These are phyloP conservation scores for Thamnaconus septentrionalis DNA, from an alignment of 2,113 vertebrate genomes.

Conservation along the genomic window DNA sequence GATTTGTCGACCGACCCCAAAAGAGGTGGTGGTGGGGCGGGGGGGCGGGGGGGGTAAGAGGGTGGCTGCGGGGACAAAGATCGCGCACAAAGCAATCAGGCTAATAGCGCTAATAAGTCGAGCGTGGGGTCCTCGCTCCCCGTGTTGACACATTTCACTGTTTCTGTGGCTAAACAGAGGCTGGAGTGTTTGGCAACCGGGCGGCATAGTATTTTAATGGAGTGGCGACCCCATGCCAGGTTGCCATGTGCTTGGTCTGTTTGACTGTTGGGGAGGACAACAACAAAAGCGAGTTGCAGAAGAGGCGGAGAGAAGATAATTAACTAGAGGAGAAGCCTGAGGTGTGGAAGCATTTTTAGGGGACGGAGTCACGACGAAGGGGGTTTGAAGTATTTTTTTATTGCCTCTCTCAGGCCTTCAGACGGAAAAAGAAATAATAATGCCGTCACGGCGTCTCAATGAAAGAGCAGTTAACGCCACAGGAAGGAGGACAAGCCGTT, in stretches of 20 bases:
- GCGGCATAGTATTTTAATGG: constrained; percentile 64
- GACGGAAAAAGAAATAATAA: neutral
- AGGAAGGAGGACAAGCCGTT: constrained; percentile 20
- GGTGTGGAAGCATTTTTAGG: constrained; percentile 29
- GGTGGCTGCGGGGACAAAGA: constrained; percentile 63
- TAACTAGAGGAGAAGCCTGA: constrained; percentile 47
- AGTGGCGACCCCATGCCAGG: constrained; percentile 64
- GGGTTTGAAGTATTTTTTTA: constrained; percentile 7
- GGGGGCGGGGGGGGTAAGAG: no score
- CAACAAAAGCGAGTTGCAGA: constrained; percentile 59
- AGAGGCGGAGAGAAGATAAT: constrained; percentile 60
- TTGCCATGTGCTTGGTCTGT: constrained; percentile 67
- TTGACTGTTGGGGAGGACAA: constrained; percentile 41
- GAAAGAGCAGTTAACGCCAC: constrained; percentile 2
- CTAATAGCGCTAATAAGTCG: constrained; percentile 81
- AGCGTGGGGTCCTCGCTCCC: constrained; percentile 68
- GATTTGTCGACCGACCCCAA: constrained; percentile 52
- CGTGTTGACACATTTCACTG: constrained; percentile 77
- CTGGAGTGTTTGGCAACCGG: constrained; percentile 76
- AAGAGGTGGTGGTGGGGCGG: constrained; percentile 33
- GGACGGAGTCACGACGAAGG: constrained; percentile 27
- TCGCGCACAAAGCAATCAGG: constrained; percentile 72
- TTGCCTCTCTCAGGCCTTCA: neutral
- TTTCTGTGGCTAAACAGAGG: constrained; percentile 77
- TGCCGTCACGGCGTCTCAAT: constrained; percentile 26